Evolutionary conservation across 1,140 invertebrate species (phyloP).

Genomic region (Rhizoglyphus robini): DNA sequence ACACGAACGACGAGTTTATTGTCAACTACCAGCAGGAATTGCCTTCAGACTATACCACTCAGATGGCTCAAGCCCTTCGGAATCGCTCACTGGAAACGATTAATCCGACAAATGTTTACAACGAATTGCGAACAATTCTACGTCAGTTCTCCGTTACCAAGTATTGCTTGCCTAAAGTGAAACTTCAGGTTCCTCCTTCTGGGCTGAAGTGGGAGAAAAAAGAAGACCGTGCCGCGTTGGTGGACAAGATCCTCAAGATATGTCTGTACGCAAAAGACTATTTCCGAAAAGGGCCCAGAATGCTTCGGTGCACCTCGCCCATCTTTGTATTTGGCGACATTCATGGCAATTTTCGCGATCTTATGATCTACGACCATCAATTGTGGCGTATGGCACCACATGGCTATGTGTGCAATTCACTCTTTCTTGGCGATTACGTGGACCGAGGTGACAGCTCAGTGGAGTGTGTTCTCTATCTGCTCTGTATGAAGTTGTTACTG

Average conservation of each 20-base stretch:
- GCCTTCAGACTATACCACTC: not conserved
- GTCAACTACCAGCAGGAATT: not conserved
- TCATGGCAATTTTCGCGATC: conserved; percentile 46
- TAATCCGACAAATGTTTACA: not conserved
- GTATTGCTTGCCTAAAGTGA: not conserved
- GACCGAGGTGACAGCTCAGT: not conserved
- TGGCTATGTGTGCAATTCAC: conserved; percentile 41
- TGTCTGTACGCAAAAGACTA: not conserved
- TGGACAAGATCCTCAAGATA: conserved; percentile 21
- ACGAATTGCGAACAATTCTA: not conserved
- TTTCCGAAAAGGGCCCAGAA: conserved; percentile 20
- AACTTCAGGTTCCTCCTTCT: not conserved
- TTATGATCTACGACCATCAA: conserved; percentile 45
- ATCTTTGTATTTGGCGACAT: conserved; percentile 43
- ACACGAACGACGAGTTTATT: not conserved
- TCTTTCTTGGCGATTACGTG: conserved; percentile 54
- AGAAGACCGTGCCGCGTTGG: conserved; percentile 17
- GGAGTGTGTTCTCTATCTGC: not conserved
- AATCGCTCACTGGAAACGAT: not conserved
- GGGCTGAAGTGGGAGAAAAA: conserved; percentile 7
- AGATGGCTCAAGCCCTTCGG: not conserved
- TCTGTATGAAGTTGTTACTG: not conserved
- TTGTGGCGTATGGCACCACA: conserved; percentile 44
- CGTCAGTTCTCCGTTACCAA: not conserved
- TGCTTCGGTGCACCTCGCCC: conserved; percentile 38